Evolutionary conservation across 2,113 vertebrate species (phyloP).

Genomic region (Orthonyx spaldingii): DNA sequence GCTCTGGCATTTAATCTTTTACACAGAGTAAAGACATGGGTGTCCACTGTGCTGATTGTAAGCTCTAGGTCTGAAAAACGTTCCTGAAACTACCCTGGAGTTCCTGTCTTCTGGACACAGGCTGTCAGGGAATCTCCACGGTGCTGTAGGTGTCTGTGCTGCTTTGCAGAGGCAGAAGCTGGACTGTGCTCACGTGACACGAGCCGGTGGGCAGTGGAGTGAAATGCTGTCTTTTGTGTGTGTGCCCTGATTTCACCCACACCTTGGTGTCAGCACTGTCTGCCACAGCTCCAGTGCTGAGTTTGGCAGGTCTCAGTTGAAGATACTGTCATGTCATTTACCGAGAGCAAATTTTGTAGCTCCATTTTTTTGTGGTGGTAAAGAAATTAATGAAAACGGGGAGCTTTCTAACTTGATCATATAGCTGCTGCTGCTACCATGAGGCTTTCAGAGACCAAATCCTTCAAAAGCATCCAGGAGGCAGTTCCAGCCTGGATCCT

Average conservation of each 20-base stretch:
- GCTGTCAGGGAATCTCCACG: fast-evolving
- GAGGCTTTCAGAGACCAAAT: not conserved
- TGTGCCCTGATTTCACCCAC: not conserved
- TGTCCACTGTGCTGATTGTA: not conserved
- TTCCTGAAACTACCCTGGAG: not conserved
- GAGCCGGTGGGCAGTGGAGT: not conserved
- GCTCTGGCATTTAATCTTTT: conserved; percentile 2
- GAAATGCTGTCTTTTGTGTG: not conserved
- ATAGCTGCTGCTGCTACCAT: not conserved
- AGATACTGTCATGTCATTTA: not conserved
- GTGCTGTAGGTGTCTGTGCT: not conserved
- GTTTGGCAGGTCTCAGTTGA: not conserved
- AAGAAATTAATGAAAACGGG: not conserved
- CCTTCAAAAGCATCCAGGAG: not conserved
- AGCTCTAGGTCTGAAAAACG: not conserved
- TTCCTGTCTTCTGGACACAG: not conserved
- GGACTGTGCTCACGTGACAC: not conserved
- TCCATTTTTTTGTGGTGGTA: not conserved
- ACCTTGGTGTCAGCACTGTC: not conserved
- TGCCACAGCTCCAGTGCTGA: not conserved
- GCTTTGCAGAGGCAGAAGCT: not conserved
- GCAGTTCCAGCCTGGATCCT: not conserved
- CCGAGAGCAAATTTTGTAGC: not conserved
- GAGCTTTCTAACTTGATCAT: not conserved
- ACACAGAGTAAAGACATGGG: not conserved